Conservation (phyloP, 2,113 vertebrate genomes). For the Xenopus laevis region DNA sequence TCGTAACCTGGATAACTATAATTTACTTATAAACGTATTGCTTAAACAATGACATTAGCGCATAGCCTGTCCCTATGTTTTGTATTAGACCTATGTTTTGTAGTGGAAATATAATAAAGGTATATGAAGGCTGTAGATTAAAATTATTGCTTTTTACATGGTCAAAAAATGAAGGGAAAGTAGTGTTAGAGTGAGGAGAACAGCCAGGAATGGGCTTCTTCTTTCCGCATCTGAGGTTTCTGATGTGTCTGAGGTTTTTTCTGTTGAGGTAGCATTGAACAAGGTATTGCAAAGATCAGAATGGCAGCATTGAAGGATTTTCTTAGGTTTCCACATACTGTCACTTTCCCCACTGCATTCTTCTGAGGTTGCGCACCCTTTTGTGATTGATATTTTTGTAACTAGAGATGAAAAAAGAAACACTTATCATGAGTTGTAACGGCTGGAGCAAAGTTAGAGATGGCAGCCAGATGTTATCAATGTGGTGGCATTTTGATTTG, state of each 20-base stretch:
- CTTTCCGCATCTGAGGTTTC: neutral
- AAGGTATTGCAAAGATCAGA: slow-evolving; percentile 7
- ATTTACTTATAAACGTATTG: too few relatives aligned
- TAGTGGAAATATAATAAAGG: too few relatives aligned
- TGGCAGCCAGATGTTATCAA: too few relatives aligned
- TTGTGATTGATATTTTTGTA: slow-evolving; percentile 7
- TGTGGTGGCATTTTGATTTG: too few relatives aligned
- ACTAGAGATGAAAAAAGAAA: neutral
- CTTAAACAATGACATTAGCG: too few relatives aligned
- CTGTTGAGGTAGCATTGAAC: neutral
- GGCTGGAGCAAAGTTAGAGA: too few relatives aligned
- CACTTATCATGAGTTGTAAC: neutral
- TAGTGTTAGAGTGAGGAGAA: neutral
- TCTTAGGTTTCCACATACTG: neutral
- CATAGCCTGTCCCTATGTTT: too few relatives aligned
- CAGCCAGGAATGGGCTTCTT: neutral
- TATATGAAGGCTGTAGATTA: too few relatives aligned
- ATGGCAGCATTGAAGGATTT: slow-evolving; percentile 3
- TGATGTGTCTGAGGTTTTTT: neutral
- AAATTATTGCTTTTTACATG: too few relatives aligned
- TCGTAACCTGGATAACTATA: too few relatives aligned
- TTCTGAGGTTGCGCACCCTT: slow-evolving; percentile 2
- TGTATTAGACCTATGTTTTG: too few relatives aligned
- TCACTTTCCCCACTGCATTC: neutral
- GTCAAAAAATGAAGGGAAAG: too few relatives aligned